Conservation (phyloP, 1,140 invertebrate genomes). For the Hylaeus anthracinus region DNA sequence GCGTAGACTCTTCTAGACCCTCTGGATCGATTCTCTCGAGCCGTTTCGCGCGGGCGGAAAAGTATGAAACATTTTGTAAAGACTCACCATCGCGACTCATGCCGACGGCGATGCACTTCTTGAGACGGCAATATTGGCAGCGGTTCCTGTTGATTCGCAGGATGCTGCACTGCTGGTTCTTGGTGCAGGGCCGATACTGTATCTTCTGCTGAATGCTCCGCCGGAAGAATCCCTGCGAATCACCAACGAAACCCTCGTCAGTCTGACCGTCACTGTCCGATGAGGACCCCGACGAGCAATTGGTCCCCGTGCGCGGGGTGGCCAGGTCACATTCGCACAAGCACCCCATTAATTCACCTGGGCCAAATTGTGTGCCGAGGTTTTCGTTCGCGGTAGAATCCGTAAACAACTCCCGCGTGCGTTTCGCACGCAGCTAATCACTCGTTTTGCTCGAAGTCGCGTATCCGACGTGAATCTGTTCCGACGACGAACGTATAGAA, state of each 20-base stretch:
- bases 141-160: conserved; percentile 97
- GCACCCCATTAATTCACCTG: conserved; percentile 78
- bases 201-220: conserved; percentile 98
- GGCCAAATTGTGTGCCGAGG: background rate
- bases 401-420: background rate
- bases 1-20: too few species aligned
- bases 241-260: conserved; percentile 79
- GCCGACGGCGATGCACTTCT: conserved; percentile 98
- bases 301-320: conserved; percentile 77
- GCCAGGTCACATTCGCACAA: conserved; percentile 77
- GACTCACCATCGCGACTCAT: conserved; percentile 98
- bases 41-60: too few species aligned
- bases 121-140: conserved; percentile 97
- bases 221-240: conserved; percentile 90
- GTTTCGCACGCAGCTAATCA: background rate
- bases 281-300: conserved; percentile 76
- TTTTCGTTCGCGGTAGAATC: background rate
- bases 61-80: conserved; percentile 16
- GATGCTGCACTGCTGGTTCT: conserved; percentile 98
- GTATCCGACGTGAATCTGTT: too few species aligned
- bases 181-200: conserved; percentile 97
- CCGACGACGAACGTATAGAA: too few species aligned
- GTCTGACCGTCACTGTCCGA: conserved; percentile 76
- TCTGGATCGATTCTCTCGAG: too few species aligned
- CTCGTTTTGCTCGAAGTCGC: background rate